These are phyloP conservation scores for Araneus ventricosus DNA, from an alignment of 1,140 invertebrate genomes.

Conservation along the genomic window DNA sequence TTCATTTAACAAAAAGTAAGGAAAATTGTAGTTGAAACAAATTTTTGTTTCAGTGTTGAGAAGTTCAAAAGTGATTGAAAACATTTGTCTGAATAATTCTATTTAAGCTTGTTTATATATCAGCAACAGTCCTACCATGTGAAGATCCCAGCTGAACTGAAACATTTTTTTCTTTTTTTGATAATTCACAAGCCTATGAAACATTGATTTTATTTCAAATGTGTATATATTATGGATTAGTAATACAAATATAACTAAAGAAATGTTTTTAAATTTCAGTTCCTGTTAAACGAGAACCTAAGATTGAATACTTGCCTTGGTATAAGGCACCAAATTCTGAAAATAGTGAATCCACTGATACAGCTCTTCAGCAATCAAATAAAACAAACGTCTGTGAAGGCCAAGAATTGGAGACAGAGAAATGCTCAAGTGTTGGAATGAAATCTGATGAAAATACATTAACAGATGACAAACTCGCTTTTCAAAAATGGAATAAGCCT, in stretches of 20 bases:
- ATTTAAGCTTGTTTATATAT: no score
- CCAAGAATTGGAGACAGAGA: background rate
- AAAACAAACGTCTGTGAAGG: background rate
- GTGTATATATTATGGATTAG: background rate
- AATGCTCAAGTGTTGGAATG: background rate
- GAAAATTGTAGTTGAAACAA: no score
- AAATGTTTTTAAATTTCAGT: background rate
- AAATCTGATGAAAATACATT: background rate
- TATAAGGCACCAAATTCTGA: background rate
- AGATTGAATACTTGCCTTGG: background rate
- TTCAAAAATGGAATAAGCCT: background rate
- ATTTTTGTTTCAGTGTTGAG: no score
- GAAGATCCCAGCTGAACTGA: no score
- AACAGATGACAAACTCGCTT: background rate
- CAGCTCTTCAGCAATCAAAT: background rate
- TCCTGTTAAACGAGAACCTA: background rate
- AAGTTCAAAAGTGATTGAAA: no score
- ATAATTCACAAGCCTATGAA: no score
- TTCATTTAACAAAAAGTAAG: no score
- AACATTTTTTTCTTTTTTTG: no score
- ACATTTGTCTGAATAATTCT: no score
- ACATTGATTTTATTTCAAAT: no score
- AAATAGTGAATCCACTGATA: background rate
- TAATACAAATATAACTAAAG: background rate
- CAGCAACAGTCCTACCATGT: no score